A percentile compares a stretch with the other conserved stretches of the same genome.
These are phyloP conservation scores for Ophion ellenae DNA, from an alignment of 2,888 invertebrate genomes.

Conservation along the genomic window DNA sequence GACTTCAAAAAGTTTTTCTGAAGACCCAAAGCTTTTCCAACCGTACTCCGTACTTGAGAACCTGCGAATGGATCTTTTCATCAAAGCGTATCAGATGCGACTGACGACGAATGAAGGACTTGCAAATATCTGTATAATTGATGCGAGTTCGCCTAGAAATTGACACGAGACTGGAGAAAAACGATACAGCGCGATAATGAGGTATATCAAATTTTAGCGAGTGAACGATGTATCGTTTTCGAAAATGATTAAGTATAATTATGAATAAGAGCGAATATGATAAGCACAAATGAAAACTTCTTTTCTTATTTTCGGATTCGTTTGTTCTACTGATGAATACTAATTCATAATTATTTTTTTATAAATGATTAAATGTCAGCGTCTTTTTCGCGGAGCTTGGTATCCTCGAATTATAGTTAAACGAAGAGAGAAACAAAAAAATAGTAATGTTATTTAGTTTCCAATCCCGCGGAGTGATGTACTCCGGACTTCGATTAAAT, in stretches of 20 bases:
- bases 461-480: conserved; percentile 12
- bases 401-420: background rate
- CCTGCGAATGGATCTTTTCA: background rate
- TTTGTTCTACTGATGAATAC: background rate
- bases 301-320: conserved; percentile 15
- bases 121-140: conserved; percentile 18
- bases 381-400: conserved; percentile 9
- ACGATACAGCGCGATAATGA: conserved; percentile 27
- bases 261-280: conserved; percentile 23
- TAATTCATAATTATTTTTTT: conserved; percentile 6
- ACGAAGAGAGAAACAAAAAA: background rate
- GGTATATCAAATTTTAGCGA: conserved; percentile 1
- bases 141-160: conserved; percentile 52
- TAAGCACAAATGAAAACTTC: conserved; percentile 21
- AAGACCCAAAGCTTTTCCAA: background rate
- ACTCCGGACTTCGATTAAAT: conserved; percentile 35
- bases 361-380: background rate
- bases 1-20: background rate
- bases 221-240: conserved; percentile 26
- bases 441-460: conserved; percentile 12
- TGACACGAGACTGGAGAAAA: conserved; percentile 40
- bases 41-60: too few species aligned
- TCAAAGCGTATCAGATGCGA: background rate
- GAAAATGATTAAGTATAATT: conserved; percentile 21
- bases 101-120: conserved; percentile 1